A percentile compares a stretch with the other conserved stretches of the same genome.
These are phyloP conservation scores for Argyrosomus regius DNA, from an alignment of 2,797 vertebrate species.

Conservation along the genomic window DNA sequence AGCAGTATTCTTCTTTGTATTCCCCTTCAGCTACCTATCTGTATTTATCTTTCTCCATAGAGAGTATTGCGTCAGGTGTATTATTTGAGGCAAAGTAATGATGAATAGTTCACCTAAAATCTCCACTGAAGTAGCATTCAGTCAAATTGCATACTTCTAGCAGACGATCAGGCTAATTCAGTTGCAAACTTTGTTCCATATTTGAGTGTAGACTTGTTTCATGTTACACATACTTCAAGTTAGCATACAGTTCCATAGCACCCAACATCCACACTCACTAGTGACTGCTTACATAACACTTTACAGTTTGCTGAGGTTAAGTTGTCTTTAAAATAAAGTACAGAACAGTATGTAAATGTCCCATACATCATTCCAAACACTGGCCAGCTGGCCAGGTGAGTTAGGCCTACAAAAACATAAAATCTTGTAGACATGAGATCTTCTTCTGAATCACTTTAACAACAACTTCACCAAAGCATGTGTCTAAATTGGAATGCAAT, in stretches of 20 bases:
- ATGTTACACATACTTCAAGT: no score
- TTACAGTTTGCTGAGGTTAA: no score
- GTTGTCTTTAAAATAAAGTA: no score
- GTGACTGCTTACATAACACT: no score
- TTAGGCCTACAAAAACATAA: background rate
- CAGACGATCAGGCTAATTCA: slow-evolving; percentile 29
- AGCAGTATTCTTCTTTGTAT: slow-evolving; percentile 34
- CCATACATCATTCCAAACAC: no score
- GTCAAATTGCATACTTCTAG: slow-evolving; percentile 25
- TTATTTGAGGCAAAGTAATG: slow-evolving; percentile 39
- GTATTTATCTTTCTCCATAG: slow-evolving; percentile 40
- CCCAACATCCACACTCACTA: no score
- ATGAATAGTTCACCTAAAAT: slow-evolving; percentile 29
- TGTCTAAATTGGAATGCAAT: background rate
- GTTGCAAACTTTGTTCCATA: background rate
- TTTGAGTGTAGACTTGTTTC: no score
- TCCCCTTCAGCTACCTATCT: slow-evolving; percentile 18
- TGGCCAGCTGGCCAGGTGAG: no score
- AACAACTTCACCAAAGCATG: background rate
- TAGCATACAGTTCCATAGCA: no score
- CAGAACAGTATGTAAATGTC: no score
- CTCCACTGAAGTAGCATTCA: slow-evolving; percentile 28
- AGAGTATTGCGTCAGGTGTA: slow-evolving; percentile 19
- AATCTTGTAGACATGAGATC: no score
- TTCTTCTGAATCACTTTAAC: background rate